Conservation (phyloP, 35 echinoderm and acorn worm genomes). For the Ophiothrix spiculata region DNA sequence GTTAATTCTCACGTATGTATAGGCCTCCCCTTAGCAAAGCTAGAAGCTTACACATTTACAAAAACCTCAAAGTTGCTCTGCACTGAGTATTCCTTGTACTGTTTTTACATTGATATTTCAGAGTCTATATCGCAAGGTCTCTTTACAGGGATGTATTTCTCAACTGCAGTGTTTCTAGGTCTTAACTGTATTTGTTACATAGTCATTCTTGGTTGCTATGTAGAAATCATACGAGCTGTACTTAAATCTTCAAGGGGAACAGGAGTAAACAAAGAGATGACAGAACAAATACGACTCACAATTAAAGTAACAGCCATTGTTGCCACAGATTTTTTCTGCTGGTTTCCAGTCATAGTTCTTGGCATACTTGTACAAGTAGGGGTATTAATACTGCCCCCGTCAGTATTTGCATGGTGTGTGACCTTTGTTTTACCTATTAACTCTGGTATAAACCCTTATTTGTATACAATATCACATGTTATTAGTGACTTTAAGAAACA, state of each 20-base stretch:
- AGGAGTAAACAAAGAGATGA: neutral
- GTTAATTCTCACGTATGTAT: slow-evolving; percentile 27
- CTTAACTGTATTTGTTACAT: slow-evolving; percentile 22
- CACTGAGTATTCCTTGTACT: neutral
- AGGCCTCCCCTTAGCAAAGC: slow-evolving; percentile 14
- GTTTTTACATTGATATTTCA: neutral
- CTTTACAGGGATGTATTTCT: slow-evolving; percentile 13
- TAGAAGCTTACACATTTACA: neutral
- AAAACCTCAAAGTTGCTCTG: neutral
- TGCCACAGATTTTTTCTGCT: slow-evolving; percentile 47
- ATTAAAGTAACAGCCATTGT: slow-evolving; percentile 25
- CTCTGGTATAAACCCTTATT: slow-evolving; percentile 47
- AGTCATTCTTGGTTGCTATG: slow-evolving; percentile 8
- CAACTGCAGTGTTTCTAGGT: neutral
- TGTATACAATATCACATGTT: slow-evolving; percentile 39
- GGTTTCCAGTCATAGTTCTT: slow-evolving; percentile 49
- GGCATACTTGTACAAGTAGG: slow-evolving; percentile 23
- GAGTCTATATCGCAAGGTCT: neutral
- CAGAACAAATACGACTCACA: slow-evolving; percentile 20
- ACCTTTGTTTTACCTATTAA: slow-evolving; percentile 59
- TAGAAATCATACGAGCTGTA: neutral
- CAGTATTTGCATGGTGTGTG: slow-evolving; percentile 42
- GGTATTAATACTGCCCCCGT: neutral
- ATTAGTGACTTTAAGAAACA: neutral
- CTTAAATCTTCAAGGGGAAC: neutral